Base-by-base conservation (phyloP, 2,888 invertebrate species). In the Bombylius discolor region DNA sequence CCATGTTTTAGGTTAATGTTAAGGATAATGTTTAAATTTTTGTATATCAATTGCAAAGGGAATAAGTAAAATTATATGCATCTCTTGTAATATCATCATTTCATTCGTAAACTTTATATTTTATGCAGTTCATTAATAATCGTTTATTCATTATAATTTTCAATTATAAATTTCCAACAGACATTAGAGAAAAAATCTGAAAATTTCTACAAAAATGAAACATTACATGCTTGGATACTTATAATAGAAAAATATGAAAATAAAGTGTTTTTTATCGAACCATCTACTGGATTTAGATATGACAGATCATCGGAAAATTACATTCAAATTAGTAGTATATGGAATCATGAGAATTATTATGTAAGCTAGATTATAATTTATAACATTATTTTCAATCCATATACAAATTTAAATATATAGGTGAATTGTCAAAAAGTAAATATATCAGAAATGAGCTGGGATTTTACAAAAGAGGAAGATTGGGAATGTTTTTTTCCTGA, bases 311-410 rank as follows among this genome's bases (percentile, higher is more conserved):
- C 80, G 32, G 70, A 76, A 4, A 77, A 81, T 58, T 94, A 91
- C 65, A 80, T 85, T 39, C 81, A 85, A 1, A 78, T 95, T 5
- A 92, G 95, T 66, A 85, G 86, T 62, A 73, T 94, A 52, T 96
- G 94, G 83, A 92, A 93, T 65, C 76, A 92, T 66, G 76, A 79
- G 52, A 95, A 96, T 73, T 94, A 89, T 70, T 91, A 88, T 77
- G 84, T 83, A 60, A 73, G 48, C 32, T 36, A 36, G 7, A 8
- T 36, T 36, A 8, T 36, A 36, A 3, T 36, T 36, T 9, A 36
- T 5, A 44, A 44, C 6, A 13, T 44, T 9, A 4, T 44, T n/a
- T 44, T 44, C 12, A 23, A 23, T 23, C 3, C 23, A 23, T 1
- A 23, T 23, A 23, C 9, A 44, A 7, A 44, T 6, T 45, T 45